These are phyloP conservation scores for Coluber constrictor DNA, from an alignment of 2,797 vertebrate species.

Conservation along the genomic window DNA sequence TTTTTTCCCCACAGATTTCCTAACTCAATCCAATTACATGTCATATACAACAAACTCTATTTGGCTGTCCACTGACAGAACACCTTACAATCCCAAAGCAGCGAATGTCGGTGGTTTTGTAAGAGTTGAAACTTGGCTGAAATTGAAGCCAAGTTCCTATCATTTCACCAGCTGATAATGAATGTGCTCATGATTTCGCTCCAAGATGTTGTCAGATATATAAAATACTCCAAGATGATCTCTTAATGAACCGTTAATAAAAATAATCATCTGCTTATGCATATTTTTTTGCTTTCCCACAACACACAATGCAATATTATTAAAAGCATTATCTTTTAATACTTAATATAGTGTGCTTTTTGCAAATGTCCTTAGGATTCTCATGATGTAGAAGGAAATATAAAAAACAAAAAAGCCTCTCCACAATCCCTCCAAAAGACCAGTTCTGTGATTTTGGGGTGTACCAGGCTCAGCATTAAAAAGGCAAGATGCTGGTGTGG, in stretches of 20 bases:
- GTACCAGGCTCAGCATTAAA: background rate
- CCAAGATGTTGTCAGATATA: background rate
- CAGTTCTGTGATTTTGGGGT: background rate
- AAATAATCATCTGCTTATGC: background rate
- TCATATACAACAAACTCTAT: background rate
- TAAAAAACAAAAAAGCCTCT: background rate
- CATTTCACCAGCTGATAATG: slow-evolving; percentile 6
- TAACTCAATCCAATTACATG: slow-evolving; percentile 13
- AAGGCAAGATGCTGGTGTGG: background rate
- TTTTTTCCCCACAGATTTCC: background rate
- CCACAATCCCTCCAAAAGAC: background rate
- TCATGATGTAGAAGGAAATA: background rate
- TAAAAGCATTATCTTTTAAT: background rate
- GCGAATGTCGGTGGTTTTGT: background rate
- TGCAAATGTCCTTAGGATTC: background rate
- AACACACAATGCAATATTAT: slow-evolving; percentile 2
- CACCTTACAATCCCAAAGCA: background rate
- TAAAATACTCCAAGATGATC: background rate
- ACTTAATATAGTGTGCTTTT: background rate
- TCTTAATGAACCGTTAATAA: background rate
- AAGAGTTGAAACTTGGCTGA: background rate
- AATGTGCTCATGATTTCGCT: background rate
- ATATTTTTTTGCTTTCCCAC: background rate
- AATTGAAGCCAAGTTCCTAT: slow-evolving; percentile 1
- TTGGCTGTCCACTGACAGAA: background rate